These are phyloP conservation scores for Elymnias hypermnestra DNA, from an alignment of 1,140 invertebrate genomes.

Conservation along the genomic window DNA sequence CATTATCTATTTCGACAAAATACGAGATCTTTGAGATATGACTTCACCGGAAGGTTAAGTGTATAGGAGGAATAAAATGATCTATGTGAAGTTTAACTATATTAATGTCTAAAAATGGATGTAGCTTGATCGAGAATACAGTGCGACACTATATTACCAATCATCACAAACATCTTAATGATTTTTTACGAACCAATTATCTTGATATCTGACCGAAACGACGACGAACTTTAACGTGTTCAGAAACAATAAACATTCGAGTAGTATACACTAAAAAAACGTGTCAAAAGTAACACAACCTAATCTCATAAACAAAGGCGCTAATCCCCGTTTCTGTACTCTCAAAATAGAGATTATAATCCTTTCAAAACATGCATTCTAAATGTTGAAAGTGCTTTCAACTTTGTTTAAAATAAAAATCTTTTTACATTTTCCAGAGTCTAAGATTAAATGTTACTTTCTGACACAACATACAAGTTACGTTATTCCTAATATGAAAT, in stretches of 20 bases:
- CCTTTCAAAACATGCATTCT: slow-evolving; percentile 6
- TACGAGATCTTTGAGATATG: not conserved
- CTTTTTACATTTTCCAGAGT: not conserved
- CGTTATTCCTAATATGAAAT: too few relatives aligned
- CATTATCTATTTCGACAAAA: not conserved
- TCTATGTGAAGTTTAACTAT: not conserved
- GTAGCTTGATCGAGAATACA: too few relatives aligned
- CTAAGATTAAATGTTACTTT: not conserved
- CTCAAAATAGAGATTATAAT: slow-evolving; percentile 9
- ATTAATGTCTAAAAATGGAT: too few relatives aligned
- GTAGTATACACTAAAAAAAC: not conserved
- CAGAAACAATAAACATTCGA: too few relatives aligned
- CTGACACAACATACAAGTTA: too few relatives aligned
- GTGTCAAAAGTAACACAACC: not conserved
- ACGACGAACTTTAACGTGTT: too few relatives aligned
- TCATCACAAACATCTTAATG: too few relatives aligned
- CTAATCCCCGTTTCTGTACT: slow-evolving; percentile 1
- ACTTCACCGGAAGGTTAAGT: too few relatives aligned
- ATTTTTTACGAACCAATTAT: too few relatives aligned
- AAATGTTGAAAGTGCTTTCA: slow-evolving; percentile 3
- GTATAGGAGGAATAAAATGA: too few relatives aligned
- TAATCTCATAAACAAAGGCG: slow-evolving; percentile 1
- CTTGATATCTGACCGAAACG: too few relatives aligned
- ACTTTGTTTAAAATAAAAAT: slow-evolving; percentile 1
- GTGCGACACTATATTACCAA: too few relatives aligned